A percentile compares a stretch with the other conserved stretches of the same genome.
Evolutionary conservation across 2,888 invertebrate genomes (phyloP).

Genomic region (Tineola bisselliella): DNA sequence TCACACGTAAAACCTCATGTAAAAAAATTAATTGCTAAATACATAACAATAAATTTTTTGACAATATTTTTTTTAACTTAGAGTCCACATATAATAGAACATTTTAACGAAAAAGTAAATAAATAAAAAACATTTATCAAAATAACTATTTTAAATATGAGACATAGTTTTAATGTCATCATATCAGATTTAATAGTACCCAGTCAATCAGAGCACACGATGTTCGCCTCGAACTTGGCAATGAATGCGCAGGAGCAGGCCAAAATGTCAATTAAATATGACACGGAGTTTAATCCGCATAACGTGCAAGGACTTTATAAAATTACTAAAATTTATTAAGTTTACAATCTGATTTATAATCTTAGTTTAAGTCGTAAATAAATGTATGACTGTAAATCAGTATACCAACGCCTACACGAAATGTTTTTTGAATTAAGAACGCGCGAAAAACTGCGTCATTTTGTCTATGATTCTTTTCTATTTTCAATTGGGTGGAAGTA

Average conservation of each 20-base stretch:
- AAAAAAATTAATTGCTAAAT: no score
- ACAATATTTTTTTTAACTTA: no score
- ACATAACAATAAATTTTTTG: no score
- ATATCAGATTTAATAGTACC: not conserved
- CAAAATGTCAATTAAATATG: constrained; percentile 24
- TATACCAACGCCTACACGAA: not conserved
- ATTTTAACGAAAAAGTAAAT: no score
- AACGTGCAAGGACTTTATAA: not conserved
- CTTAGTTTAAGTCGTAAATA: not conserved
- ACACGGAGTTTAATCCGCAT: not conserved
- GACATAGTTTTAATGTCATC: no score
- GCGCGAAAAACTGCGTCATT: not conserved
- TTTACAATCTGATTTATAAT: not conserved
- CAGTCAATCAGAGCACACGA: not conserved
- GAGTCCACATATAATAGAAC: no score
- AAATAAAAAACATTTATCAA: no score
- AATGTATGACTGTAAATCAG: not conserved
- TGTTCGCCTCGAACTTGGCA: constrained; percentile 13
- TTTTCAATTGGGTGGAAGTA: not conserved
- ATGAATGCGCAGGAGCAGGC: constrained; percentile 16
- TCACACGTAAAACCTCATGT: no score
- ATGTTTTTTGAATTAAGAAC: not conserved
- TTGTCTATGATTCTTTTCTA: not conserved
- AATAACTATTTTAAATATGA: no score
- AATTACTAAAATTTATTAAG: not conserved